phyloP scores from a whole-genome alignment of 2,113 vertebrate genomes.

The Lophochroa leadbeateri region DNA sequence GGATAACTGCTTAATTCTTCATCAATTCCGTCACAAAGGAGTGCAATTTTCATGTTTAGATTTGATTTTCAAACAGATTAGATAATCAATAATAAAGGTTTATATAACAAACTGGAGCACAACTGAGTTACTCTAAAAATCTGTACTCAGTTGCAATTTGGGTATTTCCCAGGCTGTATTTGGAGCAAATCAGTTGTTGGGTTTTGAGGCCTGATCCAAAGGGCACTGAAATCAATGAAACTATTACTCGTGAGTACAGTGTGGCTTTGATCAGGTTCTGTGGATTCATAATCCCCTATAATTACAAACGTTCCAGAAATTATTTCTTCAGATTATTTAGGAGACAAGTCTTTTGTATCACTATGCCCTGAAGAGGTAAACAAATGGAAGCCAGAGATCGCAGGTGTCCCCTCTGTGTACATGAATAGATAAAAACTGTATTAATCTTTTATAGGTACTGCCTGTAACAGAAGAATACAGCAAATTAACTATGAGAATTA shows the following conservation, averaged over 20 bases:
- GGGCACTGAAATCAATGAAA: background rate
- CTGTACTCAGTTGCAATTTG: background rate
- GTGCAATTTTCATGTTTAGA: background rate
- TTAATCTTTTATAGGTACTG: background rate
- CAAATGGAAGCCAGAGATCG: background rate
- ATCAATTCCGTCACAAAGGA: background rate
- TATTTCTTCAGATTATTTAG: background rate
- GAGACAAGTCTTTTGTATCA: background rate
- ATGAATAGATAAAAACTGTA: background rate
- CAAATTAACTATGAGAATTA: background rate
- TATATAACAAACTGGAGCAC: background rate
- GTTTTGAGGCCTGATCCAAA: background rate
- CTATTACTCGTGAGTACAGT: background rate
- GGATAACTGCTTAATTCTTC: background rate
- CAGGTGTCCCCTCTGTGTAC: fast-evolving
- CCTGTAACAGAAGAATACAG: background rate
- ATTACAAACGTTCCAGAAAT: background rate
- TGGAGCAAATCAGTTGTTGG: background rate
- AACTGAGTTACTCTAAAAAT: background rate
- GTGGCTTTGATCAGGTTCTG: background rate
- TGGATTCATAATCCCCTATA: background rate
- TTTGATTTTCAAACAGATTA: background rate
- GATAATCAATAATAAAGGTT: background rate
- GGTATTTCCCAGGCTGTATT: background rate
- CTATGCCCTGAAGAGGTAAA: background rate